Evolutionary conservation across 2,888 invertebrate species (phyloP), one percentile per base, ranked within the genome.

Genomic region (Spodoptera littoralis): DNA sequence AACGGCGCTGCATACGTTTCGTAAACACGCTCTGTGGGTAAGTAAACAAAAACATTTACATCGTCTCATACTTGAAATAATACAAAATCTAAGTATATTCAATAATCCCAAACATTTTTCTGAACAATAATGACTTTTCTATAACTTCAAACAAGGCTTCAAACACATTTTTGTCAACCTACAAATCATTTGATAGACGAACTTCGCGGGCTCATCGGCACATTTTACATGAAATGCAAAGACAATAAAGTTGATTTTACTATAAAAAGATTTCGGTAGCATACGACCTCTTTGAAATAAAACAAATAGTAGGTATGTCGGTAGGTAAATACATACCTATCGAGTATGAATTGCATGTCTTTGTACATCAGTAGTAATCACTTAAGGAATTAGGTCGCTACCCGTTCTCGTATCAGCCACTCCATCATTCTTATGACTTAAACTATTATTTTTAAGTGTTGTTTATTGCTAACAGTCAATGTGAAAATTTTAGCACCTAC

Each of bases 381-480:
- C 76, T 76, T 73, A 70, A 13, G 22, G 49, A 66, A 68, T 68
- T 70, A 49, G 72, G 79, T 66, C 67, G 50, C 58, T 60, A 64
- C 47, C 51, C 13, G 54, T 53, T 52, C 12, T 45, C 8, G 18
- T 36, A 44, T 48, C 51, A 42, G 42, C 51, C 56, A 65, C 43
- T 76, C 60, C 46, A 52, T 69, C 48, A 56, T 57, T 55, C 22
- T 56, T 12, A 18, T 27, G 44, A 4, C 27, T 22, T 27, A 45
- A 54, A 42, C 22, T 44, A 53, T 49, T 54, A 60, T 54, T 42
- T 65, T 47, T 60, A 63, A 46, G 13, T 53, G 8, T 47, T 24
- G 36, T 53, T 36, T 36, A 36, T 36, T 36, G 36, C 36, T 36
- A 36, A 9, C 8, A 9, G 36, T 36, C 36, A 5, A 9, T 36